phyloP scores from a whole-genome alignment of 1,140 invertebrate species.

The Scaptomyza pallida region DNA sequence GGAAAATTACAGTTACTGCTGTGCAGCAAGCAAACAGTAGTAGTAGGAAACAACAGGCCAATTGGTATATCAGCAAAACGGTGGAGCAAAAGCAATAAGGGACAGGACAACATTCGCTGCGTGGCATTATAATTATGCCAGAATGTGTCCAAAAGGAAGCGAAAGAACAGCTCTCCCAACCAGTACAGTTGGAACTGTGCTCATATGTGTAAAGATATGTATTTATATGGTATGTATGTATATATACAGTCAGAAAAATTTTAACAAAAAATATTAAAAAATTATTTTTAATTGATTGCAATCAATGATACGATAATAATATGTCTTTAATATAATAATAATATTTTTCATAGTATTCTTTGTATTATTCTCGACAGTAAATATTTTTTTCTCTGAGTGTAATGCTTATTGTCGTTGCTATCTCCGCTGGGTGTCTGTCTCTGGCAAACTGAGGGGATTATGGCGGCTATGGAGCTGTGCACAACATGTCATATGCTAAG shows the following conservation, averaged over 20 bases:
- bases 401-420: neutral
- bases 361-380: too few species aligned
- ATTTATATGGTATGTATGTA: too few species aligned
- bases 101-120: constrained; percentile 23
- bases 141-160: constrained; percentile 33
- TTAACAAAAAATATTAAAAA: too few species aligned
- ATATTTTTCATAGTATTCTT: too few species aligned
- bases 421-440: constrained; percentile 4
- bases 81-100: neutral
- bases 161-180: neutral
- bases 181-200: neutral
- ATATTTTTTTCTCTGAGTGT: too few species aligned
- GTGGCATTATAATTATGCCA: constrained; percentile 74
- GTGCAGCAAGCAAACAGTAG: neutral
- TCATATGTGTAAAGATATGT: too few species aligned
- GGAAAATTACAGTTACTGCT: constrained; percentile 21
- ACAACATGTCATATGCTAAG: constrained; percentile 77
- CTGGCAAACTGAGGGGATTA: constrained; percentile 17
- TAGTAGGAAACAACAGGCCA: constrained; percentile 2
- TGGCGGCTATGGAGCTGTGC: constrained; percentile 1
- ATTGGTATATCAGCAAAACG: constrained; percentile 3
- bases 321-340: too few species aligned
- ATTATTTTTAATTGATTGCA: too few species aligned
- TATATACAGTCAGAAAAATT: too few species aligned
- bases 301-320: too few species aligned